phyloP scores from a whole-genome alignment of 2,888 invertebrate species.

The Dermolepida albohirtum region DNA sequence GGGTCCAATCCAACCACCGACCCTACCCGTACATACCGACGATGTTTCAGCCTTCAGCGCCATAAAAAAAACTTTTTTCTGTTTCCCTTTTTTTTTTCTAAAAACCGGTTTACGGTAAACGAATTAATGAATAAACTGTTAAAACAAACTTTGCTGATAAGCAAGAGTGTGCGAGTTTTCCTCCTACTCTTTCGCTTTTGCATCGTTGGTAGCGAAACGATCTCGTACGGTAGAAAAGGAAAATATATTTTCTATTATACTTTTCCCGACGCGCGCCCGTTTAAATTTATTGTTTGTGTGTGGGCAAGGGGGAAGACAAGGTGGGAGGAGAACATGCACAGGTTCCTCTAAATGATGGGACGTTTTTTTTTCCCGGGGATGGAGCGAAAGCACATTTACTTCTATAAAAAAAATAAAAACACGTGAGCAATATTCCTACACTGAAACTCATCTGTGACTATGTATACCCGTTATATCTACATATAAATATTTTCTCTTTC shows the following conservation, averaged over 20 bases:
- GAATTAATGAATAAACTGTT: slow-evolving; percentile 13
- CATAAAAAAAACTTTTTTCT: too few species aligned
- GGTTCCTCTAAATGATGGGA: slow-evolving; percentile 30
- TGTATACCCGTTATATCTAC: slow-evolving; percentile 15
- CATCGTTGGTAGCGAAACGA: too few species aligned
- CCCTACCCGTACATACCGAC: too few species aligned
- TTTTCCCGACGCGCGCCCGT: slow-evolving; percentile 7
- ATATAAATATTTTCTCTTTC: slow-evolving; percentile 15
- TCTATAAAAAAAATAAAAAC: slow-evolving; percentile 29
- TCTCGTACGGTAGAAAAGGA: too few species aligned
- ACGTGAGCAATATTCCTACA: slow-evolving; percentile 25
- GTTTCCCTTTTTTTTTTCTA: too few species aligned
- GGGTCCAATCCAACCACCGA: too few species aligned
- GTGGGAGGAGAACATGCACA: slow-evolving; percentile 7
- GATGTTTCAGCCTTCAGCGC: too few species aligned
- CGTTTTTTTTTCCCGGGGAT: slow-evolving; percentile 24
- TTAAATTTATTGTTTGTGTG: slow-evolving; percentile 29
- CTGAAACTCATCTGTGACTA: slow-evolving; percentile 28
- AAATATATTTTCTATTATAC: slow-evolving; percentile 7
- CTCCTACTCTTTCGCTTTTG: too few species aligned
- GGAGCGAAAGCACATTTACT: slow-evolving; percentile 19
- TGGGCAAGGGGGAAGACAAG: slow-evolving; percentile 1
- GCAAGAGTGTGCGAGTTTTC: too few species aligned
- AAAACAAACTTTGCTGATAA: slow-evolving; percentile 8
- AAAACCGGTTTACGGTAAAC: slow-evolving; percentile 1